phyloP scores from a whole-genome alignment of 2,888 invertebrate species.

The Drosophila robusta region DNA sequence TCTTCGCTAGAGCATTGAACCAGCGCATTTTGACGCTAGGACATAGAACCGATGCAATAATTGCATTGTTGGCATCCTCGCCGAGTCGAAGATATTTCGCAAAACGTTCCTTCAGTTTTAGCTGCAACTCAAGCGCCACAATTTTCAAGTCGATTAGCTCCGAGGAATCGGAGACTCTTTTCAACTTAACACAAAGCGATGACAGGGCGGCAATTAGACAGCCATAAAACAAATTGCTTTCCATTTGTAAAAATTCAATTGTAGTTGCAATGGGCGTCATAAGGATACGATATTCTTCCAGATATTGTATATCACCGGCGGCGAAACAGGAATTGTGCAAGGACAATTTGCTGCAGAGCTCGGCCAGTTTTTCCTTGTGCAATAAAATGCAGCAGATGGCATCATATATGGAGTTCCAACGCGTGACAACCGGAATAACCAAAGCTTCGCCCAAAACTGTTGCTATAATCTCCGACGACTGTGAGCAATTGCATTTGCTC shows the following conservation, averaged over 20 bases:
- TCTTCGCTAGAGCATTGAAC: constrained; percentile 37
- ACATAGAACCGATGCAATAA: constrained; percentile 49
- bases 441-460: constrained; percentile 18
- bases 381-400: constrained; percentile 33
- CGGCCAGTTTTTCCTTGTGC: constrained; percentile 32
- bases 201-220: constrained; percentile 47
- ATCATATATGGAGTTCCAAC: constrained; percentile 49
- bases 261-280: constrained; percentile 47
- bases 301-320: constrained; percentile 39
- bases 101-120: constrained; percentile 24
- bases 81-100: constrained; percentile 25
- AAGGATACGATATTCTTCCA: constrained; percentile 40
- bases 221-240: constrained; percentile 44
- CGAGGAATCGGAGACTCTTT: constrained; percentile 31
- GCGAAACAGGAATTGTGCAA: constrained; percentile 42
- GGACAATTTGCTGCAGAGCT: constrained; percentile 35
- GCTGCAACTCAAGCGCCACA: constrained; percentile 32
- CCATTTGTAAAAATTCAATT: constrained; percentile 38
- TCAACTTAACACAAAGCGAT: constrained; percentile 45
- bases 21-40: constrained; percentile 49
- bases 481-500: constrained; percentile 27
- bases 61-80: constrained; percentile 34
- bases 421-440: constrained; percentile 5
- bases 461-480: constrained; percentile 8
- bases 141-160: constrained; percentile 24